Percentiles rank a stretch among this genome's conserved stretches.
phyloP scores from a whole-genome alignment of 2,113 vertebrate species.

The Myiopsitta monachus region DNA sequence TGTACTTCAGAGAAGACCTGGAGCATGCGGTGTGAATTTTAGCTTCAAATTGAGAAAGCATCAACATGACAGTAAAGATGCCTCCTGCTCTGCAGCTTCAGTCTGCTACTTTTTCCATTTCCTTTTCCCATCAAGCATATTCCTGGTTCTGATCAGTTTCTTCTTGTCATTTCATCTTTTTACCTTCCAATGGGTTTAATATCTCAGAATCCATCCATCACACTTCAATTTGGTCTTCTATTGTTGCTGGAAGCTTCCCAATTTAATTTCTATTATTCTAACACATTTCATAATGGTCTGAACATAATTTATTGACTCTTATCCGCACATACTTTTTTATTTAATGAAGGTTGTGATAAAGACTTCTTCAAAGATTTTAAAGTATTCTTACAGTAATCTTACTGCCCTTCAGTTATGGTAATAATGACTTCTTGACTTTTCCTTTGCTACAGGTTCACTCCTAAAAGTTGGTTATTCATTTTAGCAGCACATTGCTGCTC shows the following conservation, averaged over 20 bases:
- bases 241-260: neutral
- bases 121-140: neutral
- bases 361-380: neutral
- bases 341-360: neutral
- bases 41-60: neutral
- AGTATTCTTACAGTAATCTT: neutral
- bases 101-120: neutral
- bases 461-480: neutral
- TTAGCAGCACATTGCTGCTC: neutral
- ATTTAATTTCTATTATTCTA: conserved; percentile 14
- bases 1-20: neutral
- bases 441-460: neutral
- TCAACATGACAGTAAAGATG: neutral
- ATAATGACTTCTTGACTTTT: neutral
- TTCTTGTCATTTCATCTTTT: neutral
- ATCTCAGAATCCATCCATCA: neutral
- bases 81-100: neutral
- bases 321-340: neutral
- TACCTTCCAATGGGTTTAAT: neutral
- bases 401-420: neutral
- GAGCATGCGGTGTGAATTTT: neutral
- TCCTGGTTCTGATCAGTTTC: neutral
- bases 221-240: neutral
- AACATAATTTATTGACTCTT: neutral
- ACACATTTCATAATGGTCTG: neutral